phyloP scores from a whole-genome alignment of 2,113 vertebrate genomes.

The Lepus europaeus region DNA sequence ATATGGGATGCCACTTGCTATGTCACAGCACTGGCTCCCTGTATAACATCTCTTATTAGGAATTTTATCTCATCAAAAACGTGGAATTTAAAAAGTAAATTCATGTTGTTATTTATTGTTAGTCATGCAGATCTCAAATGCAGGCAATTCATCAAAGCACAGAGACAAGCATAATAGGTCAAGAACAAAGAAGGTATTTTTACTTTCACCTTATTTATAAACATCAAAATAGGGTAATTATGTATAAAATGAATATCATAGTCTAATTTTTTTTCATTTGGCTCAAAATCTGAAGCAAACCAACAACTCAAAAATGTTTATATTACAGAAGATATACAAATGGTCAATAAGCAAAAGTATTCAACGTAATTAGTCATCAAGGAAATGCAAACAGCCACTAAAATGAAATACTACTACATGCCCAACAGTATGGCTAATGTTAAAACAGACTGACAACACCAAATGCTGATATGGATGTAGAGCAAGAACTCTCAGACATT shows the following conservation, averaged over 20 bases:
- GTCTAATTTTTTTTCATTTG: constrained; percentile 59
- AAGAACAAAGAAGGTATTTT: constrained; percentile 25
- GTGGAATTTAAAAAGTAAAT: not conserved
- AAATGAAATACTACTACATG: not conserved
- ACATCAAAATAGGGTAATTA: not conserved
- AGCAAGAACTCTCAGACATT: not conserved
- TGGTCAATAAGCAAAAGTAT: not conserved
- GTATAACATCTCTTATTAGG: not conserved
- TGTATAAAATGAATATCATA: not conserved
- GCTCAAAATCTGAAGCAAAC: constrained; percentile 41
- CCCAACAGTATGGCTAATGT: not conserved
- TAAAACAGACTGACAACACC: not conserved
- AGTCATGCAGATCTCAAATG: constrained; percentile 25
- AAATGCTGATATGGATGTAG: not conserved
- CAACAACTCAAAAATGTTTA: constrained; percentile 31
- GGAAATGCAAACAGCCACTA: constrained; percentile 41
- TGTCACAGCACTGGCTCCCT: too few species aligned
- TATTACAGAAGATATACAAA: not conserved
- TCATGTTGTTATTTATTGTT: not conserved
- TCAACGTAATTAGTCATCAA: constrained; percentile 11
- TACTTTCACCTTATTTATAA: constrained; percentile 52
- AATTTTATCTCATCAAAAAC: constrained; percentile 54
- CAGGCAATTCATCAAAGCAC: constrained; percentile 30
- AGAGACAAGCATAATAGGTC: not conserved
- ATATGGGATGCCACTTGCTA: too few species aligned